phyloP scores from a whole-genome alignment of 2,888 invertebrate species.

The Campoletis raptor region DNA sequence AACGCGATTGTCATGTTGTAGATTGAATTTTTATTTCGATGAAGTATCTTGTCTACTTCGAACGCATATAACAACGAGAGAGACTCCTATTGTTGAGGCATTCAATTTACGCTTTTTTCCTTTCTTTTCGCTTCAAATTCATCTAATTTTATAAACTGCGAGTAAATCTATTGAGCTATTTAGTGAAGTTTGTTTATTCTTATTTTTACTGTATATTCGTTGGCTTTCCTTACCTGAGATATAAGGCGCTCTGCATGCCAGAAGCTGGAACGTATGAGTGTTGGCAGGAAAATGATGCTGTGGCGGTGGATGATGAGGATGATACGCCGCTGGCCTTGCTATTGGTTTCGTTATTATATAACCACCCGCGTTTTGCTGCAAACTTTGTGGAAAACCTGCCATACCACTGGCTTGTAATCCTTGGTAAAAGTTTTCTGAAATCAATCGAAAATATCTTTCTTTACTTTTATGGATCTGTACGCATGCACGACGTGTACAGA shows the following conservation, averaged over 20 bases:
- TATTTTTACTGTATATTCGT: not conserved
- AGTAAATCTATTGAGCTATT: not conserved
- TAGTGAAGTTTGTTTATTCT: not conserved
- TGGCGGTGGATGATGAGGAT: constrained; percentile 88
- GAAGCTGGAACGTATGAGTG: constrained; percentile 88
- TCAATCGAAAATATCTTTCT: not conserved
- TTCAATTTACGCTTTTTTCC: constrained; percentile 4
- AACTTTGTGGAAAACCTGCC: constrained; percentile 82
- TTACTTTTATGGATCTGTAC: not conserved
- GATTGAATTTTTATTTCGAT: constrained; percentile 63
- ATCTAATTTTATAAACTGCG: not conserved
- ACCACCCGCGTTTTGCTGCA: constrained; percentile 85
- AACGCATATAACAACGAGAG: constrained; percentile 16
- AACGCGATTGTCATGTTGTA: constrained; percentile 68
- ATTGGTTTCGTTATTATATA: constrained; percentile 93
- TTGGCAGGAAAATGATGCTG: constrained; percentile 83
- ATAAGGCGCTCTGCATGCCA: constrained; percentile 94
- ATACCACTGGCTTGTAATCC: constrained; percentile 81
- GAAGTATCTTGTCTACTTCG: constrained; percentile 52
- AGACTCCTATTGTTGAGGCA: constrained; percentile 20
- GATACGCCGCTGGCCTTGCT: constrained; percentile 90
- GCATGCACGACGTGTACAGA: not conserved
- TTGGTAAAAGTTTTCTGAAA: constrained; percentile 82
- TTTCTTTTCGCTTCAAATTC: not conserved
- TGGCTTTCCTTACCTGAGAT: constrained; percentile 88